Base-by-base conservation (phyloP, 2,797 vertebrate species). In the Spondyliosoma cantharus region DNA sequence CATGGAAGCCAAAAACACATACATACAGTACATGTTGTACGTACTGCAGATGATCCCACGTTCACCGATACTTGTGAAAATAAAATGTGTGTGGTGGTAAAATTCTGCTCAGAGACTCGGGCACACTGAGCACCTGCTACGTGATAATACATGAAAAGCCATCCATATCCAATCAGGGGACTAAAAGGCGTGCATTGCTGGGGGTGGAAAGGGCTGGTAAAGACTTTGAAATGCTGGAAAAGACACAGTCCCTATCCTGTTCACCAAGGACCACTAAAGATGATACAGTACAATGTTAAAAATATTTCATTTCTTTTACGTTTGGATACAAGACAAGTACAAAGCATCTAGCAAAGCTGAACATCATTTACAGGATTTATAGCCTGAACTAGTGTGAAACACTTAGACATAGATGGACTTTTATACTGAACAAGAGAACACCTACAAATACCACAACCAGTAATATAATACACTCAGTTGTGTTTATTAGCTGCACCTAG, bases 91-190 rank as follows among this genome's bases (percentile, higher is more conserved):
- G 79, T 24, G 74, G 71, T 78, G 74, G 73, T 73, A 83, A 76
- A 66, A 61, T 85, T 83, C 72, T 64, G 83, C 78, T 81, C 43
- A 57, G 81, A 69, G 66, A 81, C 58, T 64, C n/a, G 0, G 4
- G 81, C 69, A 79, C 60, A 63, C 62, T n/a, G 66, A 90, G 78
- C 67, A 82, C 77, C 84, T 81, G 79, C 86, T 87, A 76, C 74
- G 60, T 82, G 76, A 82, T 87, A 90, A 88, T 85, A 83, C 75
- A 84, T 46, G 25, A 78, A 91, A 89, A 86, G 63, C 14, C 82
- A 87, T 76, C 84, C 86, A 90, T 74, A 87, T 85, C 87, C 84
- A 90, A 87, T 90, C 77, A 87, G 58, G 54, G 77, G 61, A 74
- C 76, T 89, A 86, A 89, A 85, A 89, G 71, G 84, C 84, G 84